Base-by-base conservation (phyloP, 30 jellyfish, hydroid and myxozoan species). In the Pseudorhiza aurosa region DNA sequence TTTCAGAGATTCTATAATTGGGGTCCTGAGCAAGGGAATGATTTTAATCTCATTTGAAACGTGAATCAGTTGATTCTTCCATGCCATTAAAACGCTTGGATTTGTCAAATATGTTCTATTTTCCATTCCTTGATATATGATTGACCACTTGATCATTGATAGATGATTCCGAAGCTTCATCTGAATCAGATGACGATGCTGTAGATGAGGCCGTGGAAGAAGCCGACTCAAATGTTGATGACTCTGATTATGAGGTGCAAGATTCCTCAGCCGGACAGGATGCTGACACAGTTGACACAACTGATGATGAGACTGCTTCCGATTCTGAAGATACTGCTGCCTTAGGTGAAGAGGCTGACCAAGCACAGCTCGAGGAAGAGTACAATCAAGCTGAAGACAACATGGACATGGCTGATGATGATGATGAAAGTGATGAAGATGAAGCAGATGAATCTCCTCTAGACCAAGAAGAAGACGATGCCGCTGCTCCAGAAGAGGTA, bases 141-240 rank as follows among this genome's bases (percentile, higher is more conserved):
- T n/a, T n/a, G n/a, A n/a, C n/a, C n/a, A n/a, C n/a, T n/a, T n/a
- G n/a, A n/a, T n/a, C n/a, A n/a, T n/a, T n/a, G n/a, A 14, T 27
- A n/a, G 67, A 53, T 19, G 42, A 19, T 9, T 28, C 75, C 2
- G 87, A 73, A 53, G 87, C 37, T 18, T 0, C 57, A 18, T 24
- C 27, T 17, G 70, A 26, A 5, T 47, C 72, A 45, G 57, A 45
- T 7, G 85, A 47, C 31, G 30, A 72, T 46, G 19, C 73, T 27
- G 58, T 30, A 2, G 76, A 77, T 30, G 82, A 77, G 4, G 76
- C 82, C 9, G 57, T 58, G 50, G 89, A 60, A 46, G 89, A 49
- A 44, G 75, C 87, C 8, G 89, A 77, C 9, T 36, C 50, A 14
- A 39, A 62, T 59, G 72, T n/a, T 45, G 81, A 62, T 63, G 81